A percentile compares a stretch with the other conserved stretches of the same genome.
phyloP scores from a whole-genome alignment of 1,140 invertebrate genomes.

The Dreissena rostriformis region DNA sequence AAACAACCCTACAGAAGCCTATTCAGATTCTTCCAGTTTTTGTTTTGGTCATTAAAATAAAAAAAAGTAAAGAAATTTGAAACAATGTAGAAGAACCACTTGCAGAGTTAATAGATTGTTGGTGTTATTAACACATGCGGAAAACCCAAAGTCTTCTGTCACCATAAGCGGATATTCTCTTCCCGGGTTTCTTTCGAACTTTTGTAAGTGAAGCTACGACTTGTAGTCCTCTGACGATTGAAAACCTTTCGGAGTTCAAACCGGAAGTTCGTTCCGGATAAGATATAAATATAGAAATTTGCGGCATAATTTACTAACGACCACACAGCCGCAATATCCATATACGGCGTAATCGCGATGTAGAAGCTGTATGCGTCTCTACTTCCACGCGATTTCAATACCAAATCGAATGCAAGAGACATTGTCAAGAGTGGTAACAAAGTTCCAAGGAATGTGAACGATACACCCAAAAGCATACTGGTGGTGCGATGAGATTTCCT shows the following conservation, averaged over 20 bases:
- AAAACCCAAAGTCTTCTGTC: too few relatives aligned
- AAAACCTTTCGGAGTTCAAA: constrained; percentile 69
- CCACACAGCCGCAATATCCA: constrained; percentile 61
- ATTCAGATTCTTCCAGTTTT: too few relatives aligned
- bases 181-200: constrained; percentile 18
- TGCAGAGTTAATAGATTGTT: too few relatives aligned
- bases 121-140: too few relatives aligned
- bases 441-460: constrained; percentile 73
- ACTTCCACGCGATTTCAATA: constrained; percentile 13
- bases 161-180: too few relatives aligned
- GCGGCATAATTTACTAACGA: constrained; percentile 72
- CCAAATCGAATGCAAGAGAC: constrained; percentile 61
- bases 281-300: constrained; percentile 76
- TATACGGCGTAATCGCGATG: constrained; percentile 59
- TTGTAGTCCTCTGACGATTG: too few relatives aligned
- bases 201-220: constrained; percentile 36
- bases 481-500: constrained; percentile 72
- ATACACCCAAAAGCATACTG: constrained; percentile 74
- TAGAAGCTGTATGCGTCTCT: constrained; percentile 22
- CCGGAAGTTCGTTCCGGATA: constrained; percentile 74
- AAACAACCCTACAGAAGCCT: too few relatives aligned
- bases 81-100: too few relatives aligned
- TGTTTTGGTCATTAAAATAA: too few relatives aligned
- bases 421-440: constrained; percentile 70
- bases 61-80: too few relatives aligned